These are phyloP conservation scores for Callorhinus ursinus DNA, from an alignment of 2,113 vertebrate genomes.

Conservation along the genomic window DNA sequence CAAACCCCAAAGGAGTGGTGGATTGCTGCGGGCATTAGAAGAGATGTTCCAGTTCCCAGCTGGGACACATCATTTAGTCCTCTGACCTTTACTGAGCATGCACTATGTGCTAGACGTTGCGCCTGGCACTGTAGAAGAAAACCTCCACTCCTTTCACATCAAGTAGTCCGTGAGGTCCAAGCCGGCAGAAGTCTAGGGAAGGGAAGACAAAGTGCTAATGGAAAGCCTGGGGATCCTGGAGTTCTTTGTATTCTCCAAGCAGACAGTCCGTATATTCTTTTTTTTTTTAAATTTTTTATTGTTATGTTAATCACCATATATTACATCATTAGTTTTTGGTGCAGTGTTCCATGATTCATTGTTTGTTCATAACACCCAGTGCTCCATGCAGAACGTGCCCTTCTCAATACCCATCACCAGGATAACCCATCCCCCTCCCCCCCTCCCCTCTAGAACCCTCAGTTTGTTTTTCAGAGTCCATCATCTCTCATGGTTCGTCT, in stretches of 20 bases:
- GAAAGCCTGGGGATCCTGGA: background rate
- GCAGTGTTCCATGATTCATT: too few relatives aligned
- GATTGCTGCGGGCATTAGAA: background rate
- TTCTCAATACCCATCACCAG: too few relatives aligned
- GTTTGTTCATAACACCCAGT: too few relatives aligned
- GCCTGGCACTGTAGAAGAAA: background rate
- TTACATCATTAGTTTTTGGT: too few relatives aligned
- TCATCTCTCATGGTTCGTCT: too few relatives aligned
- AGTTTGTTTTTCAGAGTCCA: too few relatives aligned
- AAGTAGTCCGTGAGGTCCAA: background rate
- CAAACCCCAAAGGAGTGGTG: background rate
- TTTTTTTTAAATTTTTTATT: too few relatives aligned
- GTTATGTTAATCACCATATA: too few relatives aligned
- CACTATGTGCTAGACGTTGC: background rate
- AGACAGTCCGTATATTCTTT: too few relatives aligned
- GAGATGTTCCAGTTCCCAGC: background rate
- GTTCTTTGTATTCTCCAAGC: background rate
- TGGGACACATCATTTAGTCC: background rate
- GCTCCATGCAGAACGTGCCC: too few relatives aligned
- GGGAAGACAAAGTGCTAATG: background rate
- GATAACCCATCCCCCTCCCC: too few relatives aligned
- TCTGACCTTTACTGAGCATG: background rate
- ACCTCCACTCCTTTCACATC: background rate
- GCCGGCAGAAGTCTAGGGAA: background rate
- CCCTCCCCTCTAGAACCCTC: too few relatives aligned